Evolutionary conservation across 2,113 vertebrate species (phyloP), one percentile per base, ranked within the genome.

Genomic region (Nesoenas mayeri): DNA sequence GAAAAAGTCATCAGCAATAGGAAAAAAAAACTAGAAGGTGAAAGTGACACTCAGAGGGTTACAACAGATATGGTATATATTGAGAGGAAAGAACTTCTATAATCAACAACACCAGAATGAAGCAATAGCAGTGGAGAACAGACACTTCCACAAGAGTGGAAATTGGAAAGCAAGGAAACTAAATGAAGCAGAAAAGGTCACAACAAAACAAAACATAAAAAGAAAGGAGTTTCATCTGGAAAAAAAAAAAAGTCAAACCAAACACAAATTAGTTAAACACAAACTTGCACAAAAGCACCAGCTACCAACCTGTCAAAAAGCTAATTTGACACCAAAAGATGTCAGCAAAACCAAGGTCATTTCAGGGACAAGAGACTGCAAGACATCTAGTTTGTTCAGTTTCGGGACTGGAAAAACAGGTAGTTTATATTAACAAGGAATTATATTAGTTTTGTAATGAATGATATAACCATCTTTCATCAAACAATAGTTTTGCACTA

Each of bases 141-240:
- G 38, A 79, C 24, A 69, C 31, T 79, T 65, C 11, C 61, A 91
- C 10, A 78, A 48, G 61, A 88, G 53, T 8, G 50, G 56, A 95
- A 95, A 97, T 56, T 81, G 56, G 74, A 93, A 96, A 71, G 64
- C 15, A 77, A 92, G n/a, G 3, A 29, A 79, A 82, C 53, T 19
- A 4, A 3, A 58, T 60, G 54, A 96, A 97, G 91, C 40, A 81
- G 71, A 86, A 90, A 61, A 88, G 34, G 56, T 44, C 34, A 26
- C 19, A 53, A 73, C 36, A 51, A 96, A 94, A 47, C 44, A 47
- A 47, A 47, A 47, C 31, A 90, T 56, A 12, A 92, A 66, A 78
- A 36, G 25, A 47, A 47, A 47, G 17, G 17, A 19, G 18, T 47
- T 47, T 47, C 44, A 18, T 47, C 44, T 47, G 9, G n/a, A 38